phyloP scores from a whole-genome alignment of 2,888 invertebrate genomes.

The Drosophila atripex region DNA sequence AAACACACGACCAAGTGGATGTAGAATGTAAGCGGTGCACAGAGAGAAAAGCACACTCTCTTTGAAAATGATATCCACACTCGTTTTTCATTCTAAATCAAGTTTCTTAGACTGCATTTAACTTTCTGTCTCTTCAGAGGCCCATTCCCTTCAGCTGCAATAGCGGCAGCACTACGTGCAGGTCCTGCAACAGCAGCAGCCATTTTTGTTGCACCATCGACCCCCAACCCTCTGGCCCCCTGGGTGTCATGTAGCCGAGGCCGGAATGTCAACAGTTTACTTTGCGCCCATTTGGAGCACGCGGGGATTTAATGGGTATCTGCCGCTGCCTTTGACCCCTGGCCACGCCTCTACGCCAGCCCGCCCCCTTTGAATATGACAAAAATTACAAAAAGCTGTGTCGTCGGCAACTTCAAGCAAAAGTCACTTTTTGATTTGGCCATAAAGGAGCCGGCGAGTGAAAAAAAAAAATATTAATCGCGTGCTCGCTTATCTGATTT shows the following conservation, averaged over 20 bases:
- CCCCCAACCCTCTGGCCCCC: background rate
- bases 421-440: conserved; percentile 47
- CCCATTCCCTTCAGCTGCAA: conserved; percentile 57
- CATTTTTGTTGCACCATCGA: conserved; percentile 46
- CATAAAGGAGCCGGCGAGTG: conserved; percentile 20
- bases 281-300: conserved; percentile 71
- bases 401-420: conserved; percentile 66
- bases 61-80: background rate
- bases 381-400: conserved; percentile 60
- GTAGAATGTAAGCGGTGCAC: background rate
- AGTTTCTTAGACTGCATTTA: background rate
- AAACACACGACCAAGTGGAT: conserved; percentile 55
- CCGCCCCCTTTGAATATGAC: conserved; percentile 50
- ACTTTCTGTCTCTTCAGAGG: conserved; percentile 51
- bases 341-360: conserved; percentile 8
- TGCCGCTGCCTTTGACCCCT: conserved; percentile 59
- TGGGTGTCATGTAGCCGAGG: conserved; percentile 66
- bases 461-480: conserved; percentile 49
- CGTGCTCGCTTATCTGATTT: conserved; percentile 68
- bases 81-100: background rate
- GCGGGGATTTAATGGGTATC: conserved; percentile 77
- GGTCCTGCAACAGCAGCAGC: conserved; percentile 42
- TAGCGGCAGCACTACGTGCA: conserved; percentile 57
- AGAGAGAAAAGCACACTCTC: conserved; percentile 5
- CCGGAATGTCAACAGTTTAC: conserved; percentile 78